Conservation (phyloP, 2,113 vertebrate species). For the Istiophorus platypterus region DNA sequence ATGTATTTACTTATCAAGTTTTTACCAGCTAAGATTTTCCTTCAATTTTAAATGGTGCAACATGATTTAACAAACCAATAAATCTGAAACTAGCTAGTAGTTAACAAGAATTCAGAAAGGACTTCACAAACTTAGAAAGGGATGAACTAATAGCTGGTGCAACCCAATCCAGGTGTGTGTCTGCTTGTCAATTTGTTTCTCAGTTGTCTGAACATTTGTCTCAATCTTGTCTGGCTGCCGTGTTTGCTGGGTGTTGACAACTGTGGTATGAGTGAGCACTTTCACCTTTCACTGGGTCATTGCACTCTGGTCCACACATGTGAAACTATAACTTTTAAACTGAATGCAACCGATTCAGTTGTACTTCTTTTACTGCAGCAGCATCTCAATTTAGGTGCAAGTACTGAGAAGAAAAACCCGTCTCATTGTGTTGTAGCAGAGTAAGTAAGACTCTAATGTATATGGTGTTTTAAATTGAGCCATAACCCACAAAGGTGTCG, state of each 20-base stretch:
- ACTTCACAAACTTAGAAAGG: background rate
- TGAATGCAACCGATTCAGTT: background rate
- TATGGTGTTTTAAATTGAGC: constrained; percentile 7
- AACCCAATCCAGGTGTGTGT: background rate
- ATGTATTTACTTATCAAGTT: too few relatives aligned
- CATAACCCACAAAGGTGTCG: background rate
- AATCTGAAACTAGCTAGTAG: background rate
- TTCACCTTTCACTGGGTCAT: constrained; percentile 33
- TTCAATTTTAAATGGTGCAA: background rate
- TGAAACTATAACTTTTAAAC: constrained; percentile 23
- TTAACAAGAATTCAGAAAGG: background rate
- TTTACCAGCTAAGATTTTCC: background rate
- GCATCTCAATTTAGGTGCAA: background rate
- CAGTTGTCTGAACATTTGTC: background rate
- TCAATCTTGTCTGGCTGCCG: background rate
- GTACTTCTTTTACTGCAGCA: background rate
- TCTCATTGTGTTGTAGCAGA: background rate
- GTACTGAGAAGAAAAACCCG: background rate
- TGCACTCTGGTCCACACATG: constrained; percentile 18
- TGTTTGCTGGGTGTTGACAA: constrained; percentile 19
- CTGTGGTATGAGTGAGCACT: constrained; percentile 1
- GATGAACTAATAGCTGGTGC: background rate
- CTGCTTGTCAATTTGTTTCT: constrained; percentile 10
- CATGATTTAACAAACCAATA: background rate
- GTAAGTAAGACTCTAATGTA: background rate